Evolutionary conservation across 2,113 vertebrate species (phyloP), one percentile per base, ranked within the genome.

Genomic region (Poeciliopsis retropinna): DNA sequence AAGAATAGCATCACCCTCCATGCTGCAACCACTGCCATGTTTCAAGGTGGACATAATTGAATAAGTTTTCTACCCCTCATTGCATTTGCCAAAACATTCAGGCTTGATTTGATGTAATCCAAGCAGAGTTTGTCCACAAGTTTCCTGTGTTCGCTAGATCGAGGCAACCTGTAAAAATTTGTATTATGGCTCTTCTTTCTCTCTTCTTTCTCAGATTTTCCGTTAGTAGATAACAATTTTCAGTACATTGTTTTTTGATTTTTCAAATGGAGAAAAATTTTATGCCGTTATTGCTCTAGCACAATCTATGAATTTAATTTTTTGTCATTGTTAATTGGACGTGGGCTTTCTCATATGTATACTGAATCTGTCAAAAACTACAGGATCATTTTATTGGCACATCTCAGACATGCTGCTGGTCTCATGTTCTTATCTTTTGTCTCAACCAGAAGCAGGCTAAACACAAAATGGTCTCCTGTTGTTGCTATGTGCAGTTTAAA

Each of bases 401-500:
- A 77, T 68, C 32, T 67, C 61, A 80, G 73, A 84, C 74, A 80
- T 29, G 17, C 60, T 14, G 30, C 51, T 31, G 17, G 66, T 73
- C 80, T 84, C 76, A 70, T 74, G 67, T 85, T 64, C 60, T 73
- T 76, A 15, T 73, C 44, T 73, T 79, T 76, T 73, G 72, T 74
- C 76, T 85, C 47, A 82, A 77, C 71, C 39, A 73, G 79, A 60
- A 57, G 70, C 78, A 76, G 67, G 32, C 70, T 76, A 82, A 70
- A 64, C 76, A 81, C 81, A 80, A 88, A 89, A 86, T 82, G 66
- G 54, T 81, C 57, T 84, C 80, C 85, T 34, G 72, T 88, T 79
- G 83, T 92, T 87, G 83, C 85, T 68, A 13, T 85, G 76, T 79
- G 82, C 82, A 87, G 78, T 89, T 91, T 88, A 84, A 90, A 84